Conservation (phyloP, 1,140 invertebrate genomes). For the Drosophila micromelanica region DNA sequence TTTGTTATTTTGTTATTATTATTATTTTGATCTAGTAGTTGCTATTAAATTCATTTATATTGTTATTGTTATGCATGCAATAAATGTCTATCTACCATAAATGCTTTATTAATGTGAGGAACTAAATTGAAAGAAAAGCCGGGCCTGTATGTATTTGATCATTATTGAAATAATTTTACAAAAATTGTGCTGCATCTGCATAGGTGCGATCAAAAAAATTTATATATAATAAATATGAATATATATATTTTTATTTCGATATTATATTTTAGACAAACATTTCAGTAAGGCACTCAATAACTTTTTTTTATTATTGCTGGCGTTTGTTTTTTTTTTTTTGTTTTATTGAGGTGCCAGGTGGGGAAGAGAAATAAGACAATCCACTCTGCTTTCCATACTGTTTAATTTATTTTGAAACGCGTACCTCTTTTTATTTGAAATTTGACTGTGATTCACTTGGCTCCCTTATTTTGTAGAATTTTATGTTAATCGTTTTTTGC, state of each 20-base stretch:
- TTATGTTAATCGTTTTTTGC: constrained; percentile 2
- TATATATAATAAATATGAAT: too few relatives aligned
- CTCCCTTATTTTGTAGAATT: neutral
- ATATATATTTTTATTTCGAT: too few relatives aligned
- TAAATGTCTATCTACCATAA: neutral
- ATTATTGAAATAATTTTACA: too few relatives aligned
- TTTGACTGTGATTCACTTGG: neutral
- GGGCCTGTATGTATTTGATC: too few relatives aligned
- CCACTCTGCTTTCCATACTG: neutral
- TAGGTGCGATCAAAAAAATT: too few relatives aligned
- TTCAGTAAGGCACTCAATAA: too few relatives aligned
- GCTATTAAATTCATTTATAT: neutral
- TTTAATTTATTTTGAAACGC: neutral
- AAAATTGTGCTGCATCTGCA: too few relatives aligned
- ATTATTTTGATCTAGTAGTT: neutral
- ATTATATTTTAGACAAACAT: too few relatives aligned
- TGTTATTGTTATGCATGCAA: neutral
- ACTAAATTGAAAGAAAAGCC: neutral
- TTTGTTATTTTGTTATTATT: neutral
- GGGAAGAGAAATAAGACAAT: neutral
- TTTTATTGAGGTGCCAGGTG: too few relatives aligned
- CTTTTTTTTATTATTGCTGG: too few relatives aligned
- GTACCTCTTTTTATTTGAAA: neutral
- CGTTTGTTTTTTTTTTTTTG: too few relatives aligned
- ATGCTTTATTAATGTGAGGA: neutral